phyloP scores from a whole-genome alignment of 2,797 vertebrate genomes.

The Aphelocoma californica region DNA sequence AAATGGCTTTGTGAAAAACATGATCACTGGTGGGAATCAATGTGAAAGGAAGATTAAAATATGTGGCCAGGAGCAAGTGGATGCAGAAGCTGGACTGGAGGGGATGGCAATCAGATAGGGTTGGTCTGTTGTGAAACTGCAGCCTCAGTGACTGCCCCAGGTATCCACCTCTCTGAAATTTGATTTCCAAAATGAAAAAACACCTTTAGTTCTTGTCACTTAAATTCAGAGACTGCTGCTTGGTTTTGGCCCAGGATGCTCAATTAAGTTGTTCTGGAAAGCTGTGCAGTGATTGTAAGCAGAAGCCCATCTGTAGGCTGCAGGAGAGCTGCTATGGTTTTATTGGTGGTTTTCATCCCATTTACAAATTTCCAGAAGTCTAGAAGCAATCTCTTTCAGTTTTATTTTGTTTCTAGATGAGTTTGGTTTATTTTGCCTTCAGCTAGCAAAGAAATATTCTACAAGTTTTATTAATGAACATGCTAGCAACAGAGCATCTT shows the following conservation, averaged over 20 bases:
- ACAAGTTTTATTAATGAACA: not conserved
- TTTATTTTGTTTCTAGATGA: not conserved
- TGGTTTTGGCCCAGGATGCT: not conserved
- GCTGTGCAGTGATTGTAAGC: not conserved
- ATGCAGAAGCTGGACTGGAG: not conserved
- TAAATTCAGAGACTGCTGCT: not conserved
- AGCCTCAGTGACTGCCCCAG: not conserved
- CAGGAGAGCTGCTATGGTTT: not conserved
- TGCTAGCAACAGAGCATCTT: not conserved
- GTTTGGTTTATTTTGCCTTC: not conserved
- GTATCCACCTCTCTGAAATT: not conserved
- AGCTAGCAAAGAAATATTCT: not conserved
- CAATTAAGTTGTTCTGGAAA: not conserved
- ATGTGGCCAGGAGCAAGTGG: accelerated
- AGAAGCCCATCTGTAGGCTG: not conserved
- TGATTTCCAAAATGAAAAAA: not conserved
- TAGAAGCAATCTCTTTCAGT: not conserved
- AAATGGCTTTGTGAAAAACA: not conserved
- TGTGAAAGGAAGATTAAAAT: not conserved
- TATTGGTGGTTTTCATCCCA: not conserved
- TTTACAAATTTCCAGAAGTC: not conserved
- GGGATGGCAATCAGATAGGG: not conserved
- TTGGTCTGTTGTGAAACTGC: not conserved
- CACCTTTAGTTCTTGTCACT: not conserved
- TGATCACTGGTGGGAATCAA: accelerated